Conservation (phyloP, 2,797 vertebrate species). For the Odontamblyopus rebecca region DNA sequence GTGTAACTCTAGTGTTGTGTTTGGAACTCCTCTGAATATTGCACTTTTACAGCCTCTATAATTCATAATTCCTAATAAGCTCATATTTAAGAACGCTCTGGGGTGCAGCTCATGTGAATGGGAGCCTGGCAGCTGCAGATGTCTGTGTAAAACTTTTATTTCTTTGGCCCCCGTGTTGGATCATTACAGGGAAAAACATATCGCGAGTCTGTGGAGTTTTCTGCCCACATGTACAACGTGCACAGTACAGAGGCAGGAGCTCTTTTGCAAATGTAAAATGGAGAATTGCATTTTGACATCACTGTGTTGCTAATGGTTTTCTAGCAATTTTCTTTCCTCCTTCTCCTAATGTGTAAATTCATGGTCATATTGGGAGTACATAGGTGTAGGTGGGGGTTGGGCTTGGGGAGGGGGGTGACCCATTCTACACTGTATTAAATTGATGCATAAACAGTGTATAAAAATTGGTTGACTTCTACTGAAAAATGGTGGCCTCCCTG, state of each 20-base stretch:
- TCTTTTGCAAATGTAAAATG: background rate
- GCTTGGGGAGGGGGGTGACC: no score
- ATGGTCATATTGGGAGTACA: no score
- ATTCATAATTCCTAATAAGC: constrained; percentile 44
- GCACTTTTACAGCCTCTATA: constrained; percentile 51
- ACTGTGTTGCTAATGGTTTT: background rate
- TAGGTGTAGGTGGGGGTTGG: no score
- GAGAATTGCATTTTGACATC: background rate
- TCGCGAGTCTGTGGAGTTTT: constrained; percentile 4
- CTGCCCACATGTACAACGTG: background rate
- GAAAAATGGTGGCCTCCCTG: no score
- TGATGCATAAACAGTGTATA: no score
- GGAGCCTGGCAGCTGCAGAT: constrained; percentile 20
- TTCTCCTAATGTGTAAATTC: background rate
- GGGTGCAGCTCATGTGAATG: constrained; percentile 7
- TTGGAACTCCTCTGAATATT: constrained; percentile 43
- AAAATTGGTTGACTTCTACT: no score
- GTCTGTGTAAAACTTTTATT: constrained; percentile 15
- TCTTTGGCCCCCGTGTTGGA: background rate
- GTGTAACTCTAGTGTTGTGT: constrained; percentile 52
- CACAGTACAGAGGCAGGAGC: background rate
- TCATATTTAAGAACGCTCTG: constrained; percentile 26
- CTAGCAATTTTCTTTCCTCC: background rate
- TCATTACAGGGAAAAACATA: constrained; percentile 13
- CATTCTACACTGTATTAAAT: no score